A percentile compares a stretch with the other conserved stretches of the same genome.
Evolutionary conservation across 1,140 invertebrate genomes (phyloP).

Genomic region (Drosophila pachea): DNA sequence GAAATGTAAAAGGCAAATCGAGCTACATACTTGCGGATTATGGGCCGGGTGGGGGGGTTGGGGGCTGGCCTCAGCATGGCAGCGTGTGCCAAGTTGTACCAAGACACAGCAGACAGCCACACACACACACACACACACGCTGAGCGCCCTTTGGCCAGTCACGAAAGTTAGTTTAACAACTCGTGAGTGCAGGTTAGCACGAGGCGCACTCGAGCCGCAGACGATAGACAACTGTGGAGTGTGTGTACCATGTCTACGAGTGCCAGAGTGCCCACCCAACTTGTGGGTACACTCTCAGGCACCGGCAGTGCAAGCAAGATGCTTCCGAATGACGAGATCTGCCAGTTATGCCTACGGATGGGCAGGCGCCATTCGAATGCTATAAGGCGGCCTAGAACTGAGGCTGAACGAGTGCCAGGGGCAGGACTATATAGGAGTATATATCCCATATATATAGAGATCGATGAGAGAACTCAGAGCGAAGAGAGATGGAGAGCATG

Average conservation of each 20-base stretch:
- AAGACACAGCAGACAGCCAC: constrained; percentile 32
- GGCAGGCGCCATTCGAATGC: too few species aligned
- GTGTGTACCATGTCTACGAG: constrained; percentile 49
- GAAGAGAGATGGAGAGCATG: too few species aligned
- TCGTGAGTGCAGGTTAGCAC: constrained; percentile 59
- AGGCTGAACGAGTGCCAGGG: too few species aligned
- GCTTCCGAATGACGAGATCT: too few species aligned
- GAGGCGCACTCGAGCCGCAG: constrained; percentile 59
- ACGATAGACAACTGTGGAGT: constrained; percentile 56
- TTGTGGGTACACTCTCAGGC: constrained; percentile 35
- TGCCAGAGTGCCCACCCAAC: constrained; percentile 63
- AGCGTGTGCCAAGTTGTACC: constrained; percentile 57
- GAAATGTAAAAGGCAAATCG: constrained; percentile 77
- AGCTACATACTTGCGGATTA: constrained; percentile 50
- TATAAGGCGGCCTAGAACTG: too few species aligned
- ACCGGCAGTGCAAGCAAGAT: background rate
- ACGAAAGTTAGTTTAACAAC: constrained; percentile 70
- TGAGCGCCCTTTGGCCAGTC: constrained; percentile 57
- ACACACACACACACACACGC: constrained; percentile 1
- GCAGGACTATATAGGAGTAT: too few species aligned
- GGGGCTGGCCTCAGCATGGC: constrained; percentile 13
- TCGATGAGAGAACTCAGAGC: too few species aligned
- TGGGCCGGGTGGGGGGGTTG: background rate
- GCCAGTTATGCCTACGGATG: too few species aligned
- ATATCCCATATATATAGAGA: too few species aligned